phyloP scores from a whole-genome alignment of 2,113 vertebrate species.

The Axis porcinus region DNA sequence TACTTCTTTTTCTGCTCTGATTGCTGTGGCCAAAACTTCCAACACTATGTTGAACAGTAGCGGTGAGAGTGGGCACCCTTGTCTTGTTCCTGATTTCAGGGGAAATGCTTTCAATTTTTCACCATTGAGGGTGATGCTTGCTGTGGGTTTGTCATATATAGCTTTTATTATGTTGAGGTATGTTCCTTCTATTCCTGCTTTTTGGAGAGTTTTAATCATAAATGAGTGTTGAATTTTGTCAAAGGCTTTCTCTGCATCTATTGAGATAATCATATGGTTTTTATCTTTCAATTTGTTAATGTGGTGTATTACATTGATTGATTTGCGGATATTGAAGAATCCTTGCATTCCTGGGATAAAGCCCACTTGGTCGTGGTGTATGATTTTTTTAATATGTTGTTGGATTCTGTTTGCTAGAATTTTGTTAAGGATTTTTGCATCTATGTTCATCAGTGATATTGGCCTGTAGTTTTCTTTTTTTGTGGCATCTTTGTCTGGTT shows the following conservation, averaged over 20 bases:
- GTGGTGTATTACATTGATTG: neutral
- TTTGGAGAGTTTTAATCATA: neutral
- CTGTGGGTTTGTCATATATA: neutral
- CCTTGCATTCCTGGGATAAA: neutral
- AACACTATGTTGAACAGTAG: neutral
- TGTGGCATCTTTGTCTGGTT: neutral
- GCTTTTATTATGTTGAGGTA: neutral
- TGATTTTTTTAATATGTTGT: neutral
- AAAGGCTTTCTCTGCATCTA: neutral
- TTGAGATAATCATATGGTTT: neutral
- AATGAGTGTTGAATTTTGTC: neutral
- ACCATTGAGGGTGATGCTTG: neutral
- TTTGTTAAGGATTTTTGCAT: neutral
- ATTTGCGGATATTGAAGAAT: neutral
- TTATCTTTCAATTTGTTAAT: neutral
- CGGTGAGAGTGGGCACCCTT: neutral
- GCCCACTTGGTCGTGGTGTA: neutral
- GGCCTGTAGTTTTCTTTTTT: neutral
- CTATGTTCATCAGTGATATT: neutral
- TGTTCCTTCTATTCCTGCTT: neutral
- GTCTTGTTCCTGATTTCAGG: neutral
- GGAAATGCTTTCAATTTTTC: neutral
- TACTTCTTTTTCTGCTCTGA: neutral
- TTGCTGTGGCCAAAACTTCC: neutral
- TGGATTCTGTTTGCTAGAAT: neutral